Conservation (phyloP, 2,113 vertebrate species). For the Zonotrichia leucophrys region DNA sequence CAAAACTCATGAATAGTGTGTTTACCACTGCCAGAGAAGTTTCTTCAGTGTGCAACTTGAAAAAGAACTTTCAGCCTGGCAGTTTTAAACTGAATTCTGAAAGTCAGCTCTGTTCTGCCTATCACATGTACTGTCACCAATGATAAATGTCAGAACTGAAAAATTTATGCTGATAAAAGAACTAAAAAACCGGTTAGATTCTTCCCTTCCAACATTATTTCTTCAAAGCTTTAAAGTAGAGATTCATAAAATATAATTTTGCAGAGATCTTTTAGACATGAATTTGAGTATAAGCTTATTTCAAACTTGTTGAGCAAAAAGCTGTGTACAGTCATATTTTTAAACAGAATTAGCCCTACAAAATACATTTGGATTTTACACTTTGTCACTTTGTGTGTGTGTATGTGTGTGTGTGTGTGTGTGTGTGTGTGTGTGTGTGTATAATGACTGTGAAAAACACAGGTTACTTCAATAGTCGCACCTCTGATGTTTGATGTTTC, state of each 20-base stretch:
- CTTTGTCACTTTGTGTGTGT: background rate
- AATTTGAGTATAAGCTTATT: background rate
- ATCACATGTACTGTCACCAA: background rate
- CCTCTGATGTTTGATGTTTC: background rate
- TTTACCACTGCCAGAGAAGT: background rate
- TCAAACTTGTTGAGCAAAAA: background rate
- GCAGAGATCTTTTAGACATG: background rate
- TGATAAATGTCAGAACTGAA: background rate
- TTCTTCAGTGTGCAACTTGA: background rate
- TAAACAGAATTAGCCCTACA: background rate
- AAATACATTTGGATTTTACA: background rate
- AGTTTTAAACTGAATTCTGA: background rate
- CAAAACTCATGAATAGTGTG: background rate
- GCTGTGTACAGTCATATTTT: background rate
- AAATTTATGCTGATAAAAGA: background rate
- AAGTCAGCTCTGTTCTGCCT: background rate
- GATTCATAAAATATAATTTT: background rate
- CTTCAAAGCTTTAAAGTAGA: background rate
- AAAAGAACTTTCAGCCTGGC: background rate
- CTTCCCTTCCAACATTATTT: background rate
- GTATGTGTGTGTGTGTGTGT: background rate
- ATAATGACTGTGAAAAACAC: background rate
- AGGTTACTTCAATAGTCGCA: background rate
- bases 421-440: background rate
- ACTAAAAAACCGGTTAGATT: background rate